Conservation (phyloP, 2,113 vertebrate species). For the Sus scrofa region DNA sequence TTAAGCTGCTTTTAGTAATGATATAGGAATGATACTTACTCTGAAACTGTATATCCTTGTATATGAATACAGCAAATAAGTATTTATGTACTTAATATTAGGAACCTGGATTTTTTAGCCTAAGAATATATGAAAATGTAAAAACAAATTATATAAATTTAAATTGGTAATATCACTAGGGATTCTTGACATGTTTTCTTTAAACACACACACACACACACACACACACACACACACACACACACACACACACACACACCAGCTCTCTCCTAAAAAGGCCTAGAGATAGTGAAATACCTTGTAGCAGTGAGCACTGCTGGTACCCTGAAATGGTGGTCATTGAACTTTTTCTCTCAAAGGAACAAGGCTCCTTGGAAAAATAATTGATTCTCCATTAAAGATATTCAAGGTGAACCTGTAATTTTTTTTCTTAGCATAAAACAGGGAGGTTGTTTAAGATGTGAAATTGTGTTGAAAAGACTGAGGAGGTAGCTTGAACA, state of each 20-base stretch:
- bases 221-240: too few relatives aligned
- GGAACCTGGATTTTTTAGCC: neutral
- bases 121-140: neutral
- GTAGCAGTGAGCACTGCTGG: neutral
- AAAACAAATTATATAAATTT: slow-evolving; percentile 34
- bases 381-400: neutral
- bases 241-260: too few relatives aligned
- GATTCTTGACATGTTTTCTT: neutral
- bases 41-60: neutral
- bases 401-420: neutral
- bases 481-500: neutral
- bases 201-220: neutral
- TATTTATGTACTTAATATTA: neutral
- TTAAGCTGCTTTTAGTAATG: neutral
- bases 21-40: neutral
- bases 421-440: neutral
- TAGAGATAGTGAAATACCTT: neutral
- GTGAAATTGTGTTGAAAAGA: slow-evolving; percentile 9
- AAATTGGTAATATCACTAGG: neutral
- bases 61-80: neutral
- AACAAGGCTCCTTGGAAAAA: neutral
- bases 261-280: neutral
- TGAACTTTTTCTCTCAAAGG: neutral
- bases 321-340: neutral
- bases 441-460: neutral